Base-by-base conservation (phyloP, 2,888 invertebrate genomes). In the Aleiodes testaceus region DNA sequence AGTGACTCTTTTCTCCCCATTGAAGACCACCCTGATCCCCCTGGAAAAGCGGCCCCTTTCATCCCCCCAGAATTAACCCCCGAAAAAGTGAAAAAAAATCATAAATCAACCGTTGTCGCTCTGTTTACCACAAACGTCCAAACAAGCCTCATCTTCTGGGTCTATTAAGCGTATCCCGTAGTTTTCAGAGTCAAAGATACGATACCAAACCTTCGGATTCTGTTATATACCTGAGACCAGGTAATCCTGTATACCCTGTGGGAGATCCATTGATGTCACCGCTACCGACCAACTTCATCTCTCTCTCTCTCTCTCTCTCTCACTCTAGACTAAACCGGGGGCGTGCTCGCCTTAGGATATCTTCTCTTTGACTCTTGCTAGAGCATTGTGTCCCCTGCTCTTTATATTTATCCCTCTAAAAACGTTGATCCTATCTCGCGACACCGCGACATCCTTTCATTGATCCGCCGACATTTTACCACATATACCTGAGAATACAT, bases 61-160 rank as follows among this genome's bases (percentile, higher is more conserved):
- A 82, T 83, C 81, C 81, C 80, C 72, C 22, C 61, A 20, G 47
- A 44, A 20, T 55, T 70, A 66, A 47, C 59, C 67, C 53, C 30
- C 12, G 1, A 36, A 14, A n/a, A 12, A 20, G 49, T 44, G 50
- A 45, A 18, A 63, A 42, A 44, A 52, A 20, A 36, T 77, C 84
- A 84, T 86, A 85, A 81, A 86, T 86, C 87, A 87, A 83, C 80
- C 81, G 84, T 83, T 87, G 86, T 86, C 85, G 84, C 82, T 83
- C 80, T 86, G 87, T 87, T 87, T 87, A 87, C 87, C 87, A 74
- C 87, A 87, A 86, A 86, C 85, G 85, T 85, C 86, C 83, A 87
- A 86, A 87, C 86, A 86, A 80, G 81, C 80, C 79, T 79, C 80
- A 75, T 77, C 77, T 78, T 81, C 81, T 79, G 64, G 79, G 81